These are phyloP conservation scores for Vidua macroura DNA, from an alignment of 2,113 vertebrate species.

Conservation along the genomic window DNA sequence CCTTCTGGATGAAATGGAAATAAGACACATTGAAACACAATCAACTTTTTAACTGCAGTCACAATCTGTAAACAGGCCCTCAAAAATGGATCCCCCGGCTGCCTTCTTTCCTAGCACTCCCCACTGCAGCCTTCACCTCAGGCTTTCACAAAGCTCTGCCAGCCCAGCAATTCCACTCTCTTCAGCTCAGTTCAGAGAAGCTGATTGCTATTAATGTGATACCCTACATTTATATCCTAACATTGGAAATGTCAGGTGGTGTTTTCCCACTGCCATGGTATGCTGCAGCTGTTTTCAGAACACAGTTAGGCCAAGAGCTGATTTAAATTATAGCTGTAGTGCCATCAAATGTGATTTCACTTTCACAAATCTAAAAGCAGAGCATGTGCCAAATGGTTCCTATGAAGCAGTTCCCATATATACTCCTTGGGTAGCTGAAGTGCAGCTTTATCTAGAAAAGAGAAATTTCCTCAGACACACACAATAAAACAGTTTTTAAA, in stretches of 20 bases:
- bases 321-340: constrained; percentile 1
- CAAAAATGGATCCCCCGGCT: neutral
- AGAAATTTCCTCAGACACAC: neutral
- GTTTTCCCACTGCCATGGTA: neutral
- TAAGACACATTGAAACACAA: neutral
- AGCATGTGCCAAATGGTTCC: neutral
- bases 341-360: neutral
- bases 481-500: neutral
- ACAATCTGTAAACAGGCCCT: neutral
- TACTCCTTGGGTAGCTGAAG: neutral
- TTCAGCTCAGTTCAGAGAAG: neutral
- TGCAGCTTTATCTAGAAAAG: neutral
- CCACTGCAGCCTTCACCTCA: neutral
- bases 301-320: neutral
- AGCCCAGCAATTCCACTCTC: neutral
- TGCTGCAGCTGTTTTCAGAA: neutral
- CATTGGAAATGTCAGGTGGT: neutral
- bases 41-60: neutral
- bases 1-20: neutral
- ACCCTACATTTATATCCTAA: neutral
- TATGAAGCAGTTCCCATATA: neutral
- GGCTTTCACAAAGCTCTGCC: neutral
- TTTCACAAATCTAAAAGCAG: neutral
- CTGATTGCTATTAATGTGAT: neutral
- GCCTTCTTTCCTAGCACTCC: neutral